A percentile compares a stretch with the other conserved stretches of the same genome.
phyloP scores from a whole-genome alignment of 2,888 invertebrate species.

The Tiliacea citrago region DNA sequence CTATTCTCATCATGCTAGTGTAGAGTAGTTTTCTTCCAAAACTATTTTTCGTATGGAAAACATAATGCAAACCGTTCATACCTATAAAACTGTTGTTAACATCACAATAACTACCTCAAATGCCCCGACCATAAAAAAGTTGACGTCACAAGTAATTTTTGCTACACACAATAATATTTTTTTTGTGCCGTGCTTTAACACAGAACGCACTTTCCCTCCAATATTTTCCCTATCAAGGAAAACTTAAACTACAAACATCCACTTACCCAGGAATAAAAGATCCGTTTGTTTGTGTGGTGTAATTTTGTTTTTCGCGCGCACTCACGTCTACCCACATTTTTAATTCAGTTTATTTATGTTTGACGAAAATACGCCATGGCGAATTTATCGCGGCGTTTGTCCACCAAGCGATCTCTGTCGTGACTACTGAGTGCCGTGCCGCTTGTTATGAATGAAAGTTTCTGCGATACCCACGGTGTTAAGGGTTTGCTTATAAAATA shows the following conservation, averaged over 20 bases:
- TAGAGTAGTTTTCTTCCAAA: not conserved
- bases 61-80: slow-evolving; percentile 4
- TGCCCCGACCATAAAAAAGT: slow-evolving; percentile 20
- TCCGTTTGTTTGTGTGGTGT: slow-evolving; percentile 91
- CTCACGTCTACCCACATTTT: slow-evolving; percentile 91
- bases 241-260: slow-evolving; percentile 10
- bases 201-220: slow-evolving; percentile 58
- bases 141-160: slow-evolving; percentile 39
- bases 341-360: slow-evolving; percentile 67
- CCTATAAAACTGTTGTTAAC: slow-evolving; percentile 4
- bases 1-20: too few relatives aligned
- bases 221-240: slow-evolving; percentile 31
- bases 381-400: slow-evolving; percentile 74
- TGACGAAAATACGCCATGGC: slow-evolving; percentile 74
- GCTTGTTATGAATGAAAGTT: slow-evolving; percentile 77
- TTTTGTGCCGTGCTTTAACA: slow-evolving; percentile 15
- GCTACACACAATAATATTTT: slow-evolving; percentile 30
- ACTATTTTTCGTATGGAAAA: slow-evolving; percentile 24
- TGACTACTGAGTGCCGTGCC: slow-evolving; percentile 76
- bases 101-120: slow-evolving; percentile 14
- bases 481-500: slow-evolving; percentile 61
- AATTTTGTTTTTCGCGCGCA: slow-evolving; percentile 91
- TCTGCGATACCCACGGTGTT: slow-evolving; percentile 58
- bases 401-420: slow-evolving; percentile 76
- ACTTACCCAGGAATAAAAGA: slow-evolving; percentile 93